These are phyloP conservation scores for Nothocercus nigrocapillus DNA, from an alignment of 2,113 vertebrate species.

Conservation along the genomic window DNA sequence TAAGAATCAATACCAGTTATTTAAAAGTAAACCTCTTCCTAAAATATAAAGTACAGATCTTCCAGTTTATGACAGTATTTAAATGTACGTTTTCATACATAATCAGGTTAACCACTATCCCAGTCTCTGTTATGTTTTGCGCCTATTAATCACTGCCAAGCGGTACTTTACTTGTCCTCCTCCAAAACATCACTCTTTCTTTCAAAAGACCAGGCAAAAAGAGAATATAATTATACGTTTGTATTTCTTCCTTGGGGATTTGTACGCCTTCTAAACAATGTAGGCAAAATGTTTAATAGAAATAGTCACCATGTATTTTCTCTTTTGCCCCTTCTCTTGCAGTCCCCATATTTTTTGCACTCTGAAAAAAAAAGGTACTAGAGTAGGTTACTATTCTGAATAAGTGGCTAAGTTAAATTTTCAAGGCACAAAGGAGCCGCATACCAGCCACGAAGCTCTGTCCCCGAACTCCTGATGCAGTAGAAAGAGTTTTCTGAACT, in stretches of 20 bases:
- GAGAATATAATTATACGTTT: not conserved
- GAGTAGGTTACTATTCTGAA: not conserved
- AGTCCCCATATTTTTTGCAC: not conserved
- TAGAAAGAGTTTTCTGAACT: not conserved
- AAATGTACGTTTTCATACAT: not conserved
- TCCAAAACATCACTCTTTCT: not conserved
- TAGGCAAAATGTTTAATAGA: not conserved
- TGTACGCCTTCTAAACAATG: not conserved
- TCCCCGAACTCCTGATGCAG: not conserved
- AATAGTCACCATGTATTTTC: not conserved
- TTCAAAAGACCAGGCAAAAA: slow-evolving; percentile 10
- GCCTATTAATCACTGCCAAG: slow-evolving; percentile 22
- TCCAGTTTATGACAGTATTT: not conserved
- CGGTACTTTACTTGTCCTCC: not conserved
- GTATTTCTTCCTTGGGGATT: not conserved
- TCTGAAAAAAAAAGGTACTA: not conserved
- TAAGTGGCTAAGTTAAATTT: not conserved
- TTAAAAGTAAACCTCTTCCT: not conserved
- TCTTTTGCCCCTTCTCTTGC: not conserved
- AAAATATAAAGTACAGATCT: not conserved
- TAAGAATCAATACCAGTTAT: not conserved
- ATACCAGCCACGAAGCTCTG: not conserved
- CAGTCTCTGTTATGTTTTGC: not conserved
- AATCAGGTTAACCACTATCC: slow-evolving; percentile 11
- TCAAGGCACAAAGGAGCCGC: not conserved